Percentiles rank a stretch among this genome's conserved stretches.
phyloP scores from a whole-genome alignment of 1,140 invertebrate genomes.

The Drosophila murphyi region DNA sequence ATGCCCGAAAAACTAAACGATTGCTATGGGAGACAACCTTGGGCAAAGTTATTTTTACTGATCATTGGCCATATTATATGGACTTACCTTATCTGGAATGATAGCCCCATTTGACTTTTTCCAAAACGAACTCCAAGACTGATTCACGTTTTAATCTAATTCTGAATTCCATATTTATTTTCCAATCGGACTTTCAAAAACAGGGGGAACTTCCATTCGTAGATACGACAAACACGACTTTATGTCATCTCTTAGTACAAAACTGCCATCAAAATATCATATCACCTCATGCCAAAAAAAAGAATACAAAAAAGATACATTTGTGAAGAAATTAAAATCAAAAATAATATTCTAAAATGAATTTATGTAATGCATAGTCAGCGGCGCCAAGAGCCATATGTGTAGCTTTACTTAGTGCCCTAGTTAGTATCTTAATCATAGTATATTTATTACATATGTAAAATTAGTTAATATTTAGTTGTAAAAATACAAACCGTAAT shows the following conservation, averaged over 20 bases:
- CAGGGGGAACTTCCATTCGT: slow-evolving; percentile 5
- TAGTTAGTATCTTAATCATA: slow-evolving; percentile 24
- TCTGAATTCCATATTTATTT: not conserved
- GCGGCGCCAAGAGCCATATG: slow-evolving; percentile 4
- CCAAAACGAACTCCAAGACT: slow-evolving; percentile 23
- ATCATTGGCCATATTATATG: not conserved
- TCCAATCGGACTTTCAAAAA: slow-evolving; percentile 2
- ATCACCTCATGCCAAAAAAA: slow-evolving; percentile 1
- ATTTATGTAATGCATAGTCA: not conserved
- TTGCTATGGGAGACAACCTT: not conserved
- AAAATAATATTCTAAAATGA: not conserved
- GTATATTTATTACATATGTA: slow-evolving; percentile 8
- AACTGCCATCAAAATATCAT: slow-evolving; percentile 20
- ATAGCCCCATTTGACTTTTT: not conserved
- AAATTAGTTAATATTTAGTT: slow-evolving; percentile 46
- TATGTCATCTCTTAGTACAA: slow-evolving; percentile 38
- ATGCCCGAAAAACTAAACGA: slow-evolving; percentile 1
- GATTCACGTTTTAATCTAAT: not conserved
- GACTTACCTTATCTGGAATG: slow-evolving; percentile 1
- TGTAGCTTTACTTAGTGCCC: slow-evolving; percentile 1
- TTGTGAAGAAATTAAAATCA: slow-evolving; percentile 33
- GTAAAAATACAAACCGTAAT: slow-evolving; percentile 64
- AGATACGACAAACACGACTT: slow-evolving; percentile 12
- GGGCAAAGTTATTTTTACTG: not conserved
- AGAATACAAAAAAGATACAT: not conserved